Base-by-base conservation (phyloP, 1,140 invertebrate species). In the Scaptomyza graminum region DNA sequence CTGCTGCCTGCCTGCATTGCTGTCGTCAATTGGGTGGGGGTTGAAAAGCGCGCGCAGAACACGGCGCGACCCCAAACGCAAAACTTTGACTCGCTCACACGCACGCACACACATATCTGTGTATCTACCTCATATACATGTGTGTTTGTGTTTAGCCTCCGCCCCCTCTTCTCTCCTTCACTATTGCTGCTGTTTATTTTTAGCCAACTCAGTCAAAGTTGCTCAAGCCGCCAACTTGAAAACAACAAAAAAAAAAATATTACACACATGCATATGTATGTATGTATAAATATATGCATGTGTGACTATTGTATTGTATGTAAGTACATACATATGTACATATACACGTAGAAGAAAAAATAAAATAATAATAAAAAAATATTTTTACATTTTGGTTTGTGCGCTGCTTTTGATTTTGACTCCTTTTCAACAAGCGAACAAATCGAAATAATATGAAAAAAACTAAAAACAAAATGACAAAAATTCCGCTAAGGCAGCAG, bases 121-220 rank as follows among this genome's bases (percentile, higher is more conserved):
- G 49, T 37, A 34, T 46, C 15, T 49, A 46, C 22, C 31, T 15
- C 31, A 34, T 34, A 59, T 55, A 12, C n/a, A n/a, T 54, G 28
- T 65, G 37, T 41, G 39, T 59, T 9, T 39, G 49, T 22, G 12
- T 60, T 16, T 52, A 47, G 34, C 22, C 62, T 51, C 43, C 43
- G 49, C 18, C 49, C 49, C n/a, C 47, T 4, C 8, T 56, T 72
- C 62, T 51, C 12, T 61, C 72, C 62, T 62, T 61, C 76, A 88
- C 82, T 88, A 82, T 87, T 79, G 76, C 75, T 75, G 75, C 47
- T 68, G 63, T 87, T 87, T 85, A 87, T 87, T 87, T 87, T 88
- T 88, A 87, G 83, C 83, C 78, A 87, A 79, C 79, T 88, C 79
- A 82, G 79, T 65, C 74, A 88, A 87, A 88, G 79, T 87, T 87